Evolutionary conservation across 2,888 invertebrate species (phyloP), one percentile per base, ranked within the genome.

Genomic region (Rhogogaster chlorosoma): DNA sequence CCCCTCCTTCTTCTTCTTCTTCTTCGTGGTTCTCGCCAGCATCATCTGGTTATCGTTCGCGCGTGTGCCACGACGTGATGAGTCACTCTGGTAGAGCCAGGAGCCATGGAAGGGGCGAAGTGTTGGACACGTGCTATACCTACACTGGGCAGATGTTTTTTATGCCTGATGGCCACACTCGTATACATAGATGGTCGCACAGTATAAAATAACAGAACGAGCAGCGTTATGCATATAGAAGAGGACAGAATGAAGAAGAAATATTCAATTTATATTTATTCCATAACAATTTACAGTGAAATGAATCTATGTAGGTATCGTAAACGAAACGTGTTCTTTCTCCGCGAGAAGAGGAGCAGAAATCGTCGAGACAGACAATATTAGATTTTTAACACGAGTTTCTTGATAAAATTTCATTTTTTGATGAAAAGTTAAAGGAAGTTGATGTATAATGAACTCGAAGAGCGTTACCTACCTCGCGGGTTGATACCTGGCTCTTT

Each of bases 21-120:
- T 38, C 38, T 38, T 38, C 38, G 6, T 7, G 1, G n/a, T 18
- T 38, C 10, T n/a, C 12, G 15, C 38, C 38, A 49, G 22, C 67
- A 83, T 83, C 83, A 83, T 83, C 83, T 83, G 83, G 83, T 83
- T 83, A 83, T 83, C 83, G 83, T 83, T 67, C 42, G 83, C 83
- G 83, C 83, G 83, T 83, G 83, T 83, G 70, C 83, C 67, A 57
- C 83, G 83, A 70, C 26, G 83, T 70, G 83, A 70, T 83, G 83
- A 83, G 83, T 83, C 83, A 83, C 78, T 78, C 29, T 61, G 36
- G 57, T 53, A 9, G 26, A 38, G 57, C 22, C 18, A 26, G 32
- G n/a, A n/a, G 67, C 57, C 26, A 38, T 80, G 49, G 57, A n/a
- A 61, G 80, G 77, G 64, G 83, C 67, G 9, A 26, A 83, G 67